Evolutionary conservation across 2,888 invertebrate species (phyloP).

Genomic region (Ormia ochracea): DNA sequence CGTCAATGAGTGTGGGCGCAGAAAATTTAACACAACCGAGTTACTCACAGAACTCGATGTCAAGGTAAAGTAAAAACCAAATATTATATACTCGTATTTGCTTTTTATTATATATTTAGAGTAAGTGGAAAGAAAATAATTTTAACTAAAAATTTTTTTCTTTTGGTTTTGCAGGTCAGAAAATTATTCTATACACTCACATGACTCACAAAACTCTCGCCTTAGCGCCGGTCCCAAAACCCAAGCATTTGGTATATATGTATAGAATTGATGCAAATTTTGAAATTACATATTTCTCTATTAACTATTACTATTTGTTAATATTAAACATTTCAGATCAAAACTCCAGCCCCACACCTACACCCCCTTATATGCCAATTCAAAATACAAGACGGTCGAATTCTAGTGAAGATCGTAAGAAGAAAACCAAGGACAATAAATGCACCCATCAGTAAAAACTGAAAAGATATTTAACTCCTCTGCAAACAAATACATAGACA

Average conservation of each 20-base stretch:
- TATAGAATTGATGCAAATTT: conserved; percentile 62
- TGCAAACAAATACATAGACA: background rate
- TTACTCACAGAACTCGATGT: conserved; percentile 71
- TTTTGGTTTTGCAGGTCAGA: conserved; percentile 67
- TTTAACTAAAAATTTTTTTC: too few relatives aligned
- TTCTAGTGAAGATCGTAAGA: conserved; percentile 80
- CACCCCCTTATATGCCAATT: conserved; percentile 87
- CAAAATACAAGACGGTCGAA: conserved; percentile 85
- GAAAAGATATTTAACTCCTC: background rate
- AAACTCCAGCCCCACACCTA: conserved; percentile 78
- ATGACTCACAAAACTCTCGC: conserved; percentile 70
- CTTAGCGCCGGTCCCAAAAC: conserved; percentile 72
- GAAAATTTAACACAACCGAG: conserved; percentile 62
- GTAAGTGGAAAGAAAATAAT: too few relatives aligned
- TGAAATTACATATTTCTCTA: background rate
- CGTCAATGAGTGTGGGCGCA: conserved; percentile 68
- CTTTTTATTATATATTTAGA: background rate
- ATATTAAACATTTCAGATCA: conserved; percentile 74
- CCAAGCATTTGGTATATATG: conserved; percentile 75
- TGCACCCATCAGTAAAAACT: conserved; percentile 80
- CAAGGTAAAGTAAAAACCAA: conserved; percentile 67
- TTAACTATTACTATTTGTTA: conserved; percentile 14
- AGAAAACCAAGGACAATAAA: conserved; percentile 79
- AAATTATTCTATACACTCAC: conserved; percentile 72
- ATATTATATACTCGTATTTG: too few relatives aligned